These are phyloP conservation scores for Nephrotoma flavescens DNA, from an alignment of 2,888 invertebrate genomes.

Conservation along the genomic window DNA sequence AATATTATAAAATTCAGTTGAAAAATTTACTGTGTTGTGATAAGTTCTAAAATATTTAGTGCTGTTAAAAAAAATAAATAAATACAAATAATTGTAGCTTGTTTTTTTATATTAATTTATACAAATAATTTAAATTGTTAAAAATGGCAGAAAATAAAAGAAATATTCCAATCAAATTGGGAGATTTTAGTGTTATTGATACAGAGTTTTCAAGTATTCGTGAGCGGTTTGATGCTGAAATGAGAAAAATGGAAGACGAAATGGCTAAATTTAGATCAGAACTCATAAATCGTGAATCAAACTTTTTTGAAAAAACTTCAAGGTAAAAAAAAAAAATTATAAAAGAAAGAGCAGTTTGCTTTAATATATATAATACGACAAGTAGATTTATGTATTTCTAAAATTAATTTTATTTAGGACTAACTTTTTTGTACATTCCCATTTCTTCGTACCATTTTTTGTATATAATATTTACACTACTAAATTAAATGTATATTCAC, in stretches of 20 bases:
- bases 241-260: slow-evolving; percentile 97
- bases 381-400: background rate
- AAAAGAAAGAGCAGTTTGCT: background rate
- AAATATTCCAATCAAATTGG: slow-evolving; percentile 85
- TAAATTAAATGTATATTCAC: background rate
- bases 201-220: slow-evolving; percentile 93
- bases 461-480: background rate
- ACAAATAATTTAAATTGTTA: slow-evolving; percentile 11
- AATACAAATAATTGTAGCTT: background rate
- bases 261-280: slow-evolving; percentile 91
- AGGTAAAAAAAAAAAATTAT: slow-evolving; percentile 42
- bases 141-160: slow-evolving; percentile 75
- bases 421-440: background rate
- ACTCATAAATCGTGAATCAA: slow-evolving; percentile 82
- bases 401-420: background rate
- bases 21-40: background rate
- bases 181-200: slow-evolving; percentile 91
- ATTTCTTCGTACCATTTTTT: background rate
- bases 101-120: slow-evolving; percentile 4
- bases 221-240: slow-evolving; percentile 90
- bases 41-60: background rate
- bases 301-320: slow-evolving; percentile 79
- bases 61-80: background rate
- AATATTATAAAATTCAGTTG: background rate
- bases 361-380: background rate